phyloP scores from a whole-genome alignment of 2,113 vertebrate genomes.

The Lasiurus borealis region DNA sequence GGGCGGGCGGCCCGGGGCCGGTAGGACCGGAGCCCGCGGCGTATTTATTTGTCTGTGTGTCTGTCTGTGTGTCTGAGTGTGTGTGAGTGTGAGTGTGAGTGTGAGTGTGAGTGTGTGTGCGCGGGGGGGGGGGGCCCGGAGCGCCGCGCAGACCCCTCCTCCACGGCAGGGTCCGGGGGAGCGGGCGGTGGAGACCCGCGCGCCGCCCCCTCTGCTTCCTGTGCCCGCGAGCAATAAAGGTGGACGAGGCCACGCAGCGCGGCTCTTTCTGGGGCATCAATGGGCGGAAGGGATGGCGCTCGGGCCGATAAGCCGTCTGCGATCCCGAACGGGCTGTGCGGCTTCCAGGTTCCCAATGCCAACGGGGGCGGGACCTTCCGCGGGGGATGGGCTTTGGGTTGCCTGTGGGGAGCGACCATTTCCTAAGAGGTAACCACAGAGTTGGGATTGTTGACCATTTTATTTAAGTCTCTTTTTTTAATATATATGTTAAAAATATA shows the following conservation, averaged over 20 bases:
- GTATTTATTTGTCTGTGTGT: constrained; percentile 78
- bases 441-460: neutral
- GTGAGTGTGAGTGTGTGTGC: neutral
- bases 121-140: neutral
- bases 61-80: neutral
- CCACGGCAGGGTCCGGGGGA: neutral
- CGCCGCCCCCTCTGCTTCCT: neutral
- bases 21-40: neutral
- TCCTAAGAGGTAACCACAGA: neutral
- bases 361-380: neutral
- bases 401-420: neutral
- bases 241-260: neutral
- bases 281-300: constrained; percentile 27
- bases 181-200: neutral
- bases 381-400: neutral
- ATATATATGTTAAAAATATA: no score
- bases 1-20: neutral
- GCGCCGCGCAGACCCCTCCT: neutral
- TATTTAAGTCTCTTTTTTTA: neutral
- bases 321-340: neutral
- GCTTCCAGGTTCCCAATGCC: neutral
- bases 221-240: constrained; percentile 69
- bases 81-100: neutral
- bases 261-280: constrained; percentile 10
- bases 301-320: neutral